Base-by-base conservation (phyloP, 2,797 vertebrate species). In the Crocodylus rhombifer region DNA sequence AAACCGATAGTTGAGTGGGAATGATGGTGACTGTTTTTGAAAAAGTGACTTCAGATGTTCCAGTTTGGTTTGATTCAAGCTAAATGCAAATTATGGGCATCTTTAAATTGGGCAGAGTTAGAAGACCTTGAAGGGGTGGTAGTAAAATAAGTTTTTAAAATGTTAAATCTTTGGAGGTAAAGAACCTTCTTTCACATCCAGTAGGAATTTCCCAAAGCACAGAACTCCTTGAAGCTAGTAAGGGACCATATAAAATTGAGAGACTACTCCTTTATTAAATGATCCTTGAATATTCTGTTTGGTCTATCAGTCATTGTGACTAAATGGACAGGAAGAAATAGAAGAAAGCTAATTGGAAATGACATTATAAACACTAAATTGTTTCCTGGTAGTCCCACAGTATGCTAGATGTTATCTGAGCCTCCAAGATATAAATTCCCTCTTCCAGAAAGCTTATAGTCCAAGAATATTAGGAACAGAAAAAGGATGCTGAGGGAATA, bases 271-370 rank as follows among this genome's bases (percentile, higher is more conserved):
- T 61, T 74, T 28, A 2, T 6, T 5, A 18, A 25, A 4, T 58
- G 61, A 16, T 87, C 21, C 3, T 64, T 75, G 14, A 3, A 1
- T 0, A 8, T 77, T 95, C 30, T 84, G 2, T 77, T 94, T 20
- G 33, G 9, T 25, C 2, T 76, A 14, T 91, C 51, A 92, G 77
- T 14, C 60, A 83, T 93, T 73, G 69, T 92, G 83, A 28, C 15
- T 1, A 56, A 28, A 2, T 78, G 60, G 65, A 7, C 86, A 51
- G 17, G 65, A 71, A 36, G 21, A 20, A 64, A 57, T 57, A 23
- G 26, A 80, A 90, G 88, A 87, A 73, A 77, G 55, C 13, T 80
- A 17, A 15, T 91, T 69, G 60, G 64, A 82, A 95, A 51, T 82
- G 21, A 30, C 67, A 13, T 2, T 75, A 20, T 86, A 63, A 61